These are phyloP conservation scores for Lepidothrix coronata DNA, from an alignment of 2,113 vertebrate genomes.

Conservation along the genomic window DNA sequence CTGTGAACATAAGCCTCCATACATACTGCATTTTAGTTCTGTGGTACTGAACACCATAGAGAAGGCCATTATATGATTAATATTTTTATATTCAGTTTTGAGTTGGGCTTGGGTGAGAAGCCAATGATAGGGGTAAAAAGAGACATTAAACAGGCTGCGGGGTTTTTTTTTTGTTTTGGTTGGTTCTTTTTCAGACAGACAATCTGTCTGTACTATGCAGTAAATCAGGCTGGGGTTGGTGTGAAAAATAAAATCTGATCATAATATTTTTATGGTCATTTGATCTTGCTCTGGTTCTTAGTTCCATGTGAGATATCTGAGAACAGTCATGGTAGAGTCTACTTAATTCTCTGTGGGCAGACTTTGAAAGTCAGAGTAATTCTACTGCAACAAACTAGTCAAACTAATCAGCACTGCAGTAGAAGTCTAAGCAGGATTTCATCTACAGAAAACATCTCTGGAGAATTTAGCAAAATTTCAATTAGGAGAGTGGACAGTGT, in stretches of 20 bases:
- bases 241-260: slow-evolving; percentile 7
- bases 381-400: not conserved
- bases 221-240: not conserved
- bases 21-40: not conserved
- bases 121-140: not conserved
- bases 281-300: slow-evolving; percentile 3
- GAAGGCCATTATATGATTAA: not conserved
- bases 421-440: not conserved
- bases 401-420: not conserved
- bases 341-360: not conserved
- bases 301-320: not conserved
- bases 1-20: not conserved
- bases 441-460: not conserved
- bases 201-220: not conserved
- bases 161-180: not conserved
- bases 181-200: not conserved
- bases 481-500: not conserved
- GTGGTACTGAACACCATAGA: not conserved
- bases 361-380: slow-evolving; percentile 15
- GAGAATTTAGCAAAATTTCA: slow-evolving; percentile 15
- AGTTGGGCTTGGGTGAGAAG: not conserved
- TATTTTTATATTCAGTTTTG: not conserved
- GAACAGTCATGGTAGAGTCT: not conserved
- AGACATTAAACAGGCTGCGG: not conserved
- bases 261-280: not conserved